These are phyloP conservation scores for Ips typographus DNA, from an alignment of 1,140 invertebrate genomes.

Conservation along the genomic window DNA sequence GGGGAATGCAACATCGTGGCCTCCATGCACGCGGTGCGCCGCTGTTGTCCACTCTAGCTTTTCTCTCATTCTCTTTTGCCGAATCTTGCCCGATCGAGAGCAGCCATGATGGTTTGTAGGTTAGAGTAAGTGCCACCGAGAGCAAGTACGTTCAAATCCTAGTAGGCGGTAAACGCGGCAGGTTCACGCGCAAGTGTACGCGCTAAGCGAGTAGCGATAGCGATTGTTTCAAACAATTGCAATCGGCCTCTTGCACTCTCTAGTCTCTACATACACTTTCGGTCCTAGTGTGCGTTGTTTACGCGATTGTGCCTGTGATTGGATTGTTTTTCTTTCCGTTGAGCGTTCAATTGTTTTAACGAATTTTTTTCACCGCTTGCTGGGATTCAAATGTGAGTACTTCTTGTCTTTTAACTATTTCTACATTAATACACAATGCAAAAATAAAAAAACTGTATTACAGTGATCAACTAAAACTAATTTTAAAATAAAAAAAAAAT, in stretches of 20 bases:
- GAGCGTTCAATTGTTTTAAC: too few species aligned
- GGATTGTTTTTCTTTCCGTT: slow-evolving; percentile 20
- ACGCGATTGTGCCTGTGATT: slow-evolving; percentile 29
- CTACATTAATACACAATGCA: too few species aligned
- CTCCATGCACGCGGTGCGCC: slow-evolving; percentile 17
- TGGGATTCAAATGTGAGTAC: background rate
- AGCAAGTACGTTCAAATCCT: slow-evolving; percentile 47
- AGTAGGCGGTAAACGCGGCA: slow-evolving; percentile 49
- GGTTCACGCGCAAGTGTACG: slow-evolving; percentile 48
- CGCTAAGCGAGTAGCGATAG: slow-evolving; percentile 17
- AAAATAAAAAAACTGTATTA: too few species aligned
- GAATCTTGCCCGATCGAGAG: slow-evolving; percentile 36
- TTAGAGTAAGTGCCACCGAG: slow-evolving; percentile 46
- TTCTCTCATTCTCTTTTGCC: slow-evolving; percentile 18
- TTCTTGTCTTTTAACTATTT: background rate
- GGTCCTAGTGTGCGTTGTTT: slow-evolving; percentile 36
- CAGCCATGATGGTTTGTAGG: slow-evolving; percentile 48
- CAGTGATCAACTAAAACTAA: too few species aligned
- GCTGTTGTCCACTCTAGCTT: slow-evolving; percentile 14
- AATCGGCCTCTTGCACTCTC: slow-evolving; percentile 40
- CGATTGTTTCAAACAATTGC: slow-evolving; percentile 49
- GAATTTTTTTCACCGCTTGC: slow-evolving; percentile 2
- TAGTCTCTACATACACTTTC: slow-evolving; percentile 13
- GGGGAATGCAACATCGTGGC: slow-evolving; percentile 1
- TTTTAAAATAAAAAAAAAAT: background rate